phyloP scores from a whole-genome alignment of 23 tunicate genomes.

The Corella eumyota region DNA sequence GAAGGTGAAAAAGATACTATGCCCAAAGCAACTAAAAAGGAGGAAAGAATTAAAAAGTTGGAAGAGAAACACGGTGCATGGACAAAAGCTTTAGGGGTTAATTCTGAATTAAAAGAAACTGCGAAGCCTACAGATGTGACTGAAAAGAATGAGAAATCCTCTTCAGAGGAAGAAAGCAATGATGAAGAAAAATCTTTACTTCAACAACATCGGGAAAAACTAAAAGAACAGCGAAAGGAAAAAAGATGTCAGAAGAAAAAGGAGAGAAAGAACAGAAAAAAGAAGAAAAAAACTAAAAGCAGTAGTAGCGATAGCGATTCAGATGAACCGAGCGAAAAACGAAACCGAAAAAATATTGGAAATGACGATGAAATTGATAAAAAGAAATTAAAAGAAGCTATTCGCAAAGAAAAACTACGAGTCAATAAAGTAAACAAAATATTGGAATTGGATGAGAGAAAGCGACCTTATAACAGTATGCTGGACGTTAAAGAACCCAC shows the following conservation, averaged over 20 bases:
- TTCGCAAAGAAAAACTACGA: conserved; percentile 48
- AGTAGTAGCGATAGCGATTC: conserved; percentile 29
- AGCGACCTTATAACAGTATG: conserved; percentile 88
- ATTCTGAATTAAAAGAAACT: conserved; percentile 3
- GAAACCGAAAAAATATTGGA: conserved; percentile 25
- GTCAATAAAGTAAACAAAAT: conserved; percentile 34
- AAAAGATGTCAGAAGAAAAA: conserved; percentile 38
- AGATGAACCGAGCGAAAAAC: conserved; percentile 54
- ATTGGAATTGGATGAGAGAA: conserved; percentile 62
- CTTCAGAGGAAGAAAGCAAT: conserved; percentile 9
- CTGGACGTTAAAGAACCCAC: conserved; percentile 60
- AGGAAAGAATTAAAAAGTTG: conserved; percentile 17
- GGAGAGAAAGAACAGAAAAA: conserved; percentile 31
- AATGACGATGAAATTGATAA: conserved; percentile 54
- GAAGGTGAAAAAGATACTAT: conserved; percentile 18
- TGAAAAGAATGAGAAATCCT: neutral
- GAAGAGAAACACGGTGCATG: conserved; percentile 67
- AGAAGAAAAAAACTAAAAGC: conserved; percentile 18
- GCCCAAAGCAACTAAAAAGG: conserved; percentile 3
- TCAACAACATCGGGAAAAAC: conserved; percentile 60
- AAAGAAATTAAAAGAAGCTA: conserved; percentile 18
- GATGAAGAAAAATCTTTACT: conserved; percentile 41
- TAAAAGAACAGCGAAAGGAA: conserved; percentile 34
- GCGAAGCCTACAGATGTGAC: neutral
- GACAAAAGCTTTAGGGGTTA: conserved; percentile 68